Evolutionary conservation across 2,888 invertebrate species (phyloP), one percentile per base, ranked within the genome.

Genomic region (Trissoscelio sp.): DNA sequence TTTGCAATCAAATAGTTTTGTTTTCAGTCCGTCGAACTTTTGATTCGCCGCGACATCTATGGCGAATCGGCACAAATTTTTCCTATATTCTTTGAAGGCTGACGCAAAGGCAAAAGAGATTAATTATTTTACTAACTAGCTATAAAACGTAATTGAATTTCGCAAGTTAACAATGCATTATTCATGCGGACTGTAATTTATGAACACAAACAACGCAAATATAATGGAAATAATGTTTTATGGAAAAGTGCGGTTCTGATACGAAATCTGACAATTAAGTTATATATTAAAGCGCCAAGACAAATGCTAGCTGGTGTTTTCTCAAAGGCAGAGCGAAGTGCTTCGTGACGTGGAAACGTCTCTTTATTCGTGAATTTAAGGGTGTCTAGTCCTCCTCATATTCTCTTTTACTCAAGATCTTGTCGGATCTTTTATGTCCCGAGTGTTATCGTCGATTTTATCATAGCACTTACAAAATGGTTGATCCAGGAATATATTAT

Each of bases 291-390:
- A 67, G 55, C 72, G 72, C 12, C 73, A 73, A 78, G 77, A 70
- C 66, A 73, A 81, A 78, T 69, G 70, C 72, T 60, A 44, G 28
- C 48, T 34, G 67, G 46, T 72, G 74, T 64, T 81, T 81, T 73
- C 74, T 74, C 81, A 78, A 81, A 78, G 74, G 70, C 55, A 72
- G n/a, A n/a, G 48, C 64, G 22, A 20, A 62, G 78, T 70, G 78
- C 60, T 58, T 55, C 51, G 67, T 62, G 58, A 77, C 72, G 77
- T 81, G 77, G 77, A 81, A 81, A 67, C 72, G 81, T 67, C 81
- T 81, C 81, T 81, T 81, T 81, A 77, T 81, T 81, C 81, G 75
- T 51, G 72, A 77, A 77, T 81, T 77, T 77, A 77, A 81, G 77
- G 70, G 77, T 77, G 75, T 77, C 77, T 67, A 67, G 72, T 77